Evolutionary conservation across 2,113 vertebrate genomes (phyloP), one percentile per base, ranked within the genome.

Genomic region (Tretioscincus oriximinensis): DNA sequence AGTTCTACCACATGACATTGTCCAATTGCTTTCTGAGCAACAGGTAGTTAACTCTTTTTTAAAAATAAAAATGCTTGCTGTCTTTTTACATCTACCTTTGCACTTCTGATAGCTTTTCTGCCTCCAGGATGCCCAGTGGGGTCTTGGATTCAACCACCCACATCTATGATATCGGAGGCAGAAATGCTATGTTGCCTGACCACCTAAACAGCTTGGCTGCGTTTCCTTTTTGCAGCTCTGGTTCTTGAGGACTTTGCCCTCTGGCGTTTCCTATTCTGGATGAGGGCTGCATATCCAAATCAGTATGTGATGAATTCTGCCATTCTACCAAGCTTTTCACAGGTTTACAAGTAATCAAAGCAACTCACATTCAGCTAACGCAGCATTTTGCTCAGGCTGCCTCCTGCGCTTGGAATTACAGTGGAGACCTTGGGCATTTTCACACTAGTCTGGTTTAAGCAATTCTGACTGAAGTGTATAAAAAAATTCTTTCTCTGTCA

Each of bases 51-150:
- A 67, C 12, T 41, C 22, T 26, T 65, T 35, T 2, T 58, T 45
- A 11, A 4, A 11, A 11, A 51, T 5, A 51, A 51, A 51, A 81
- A 68, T 7, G 64, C 72, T 67, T 68, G 64, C 51, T 69, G 64
- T 69, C 80, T 11, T 47, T 6, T 68, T 73, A 45, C 24, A 75
- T 81, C 72, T 28, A 6, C 31, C 51, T 45, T 68, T 67, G 11
- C 80, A 20, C 72, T 6, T 58, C 64, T 31, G 80, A 81, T 75
- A 51, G 49, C 49, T 81, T 58, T 29, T 28, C 24, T 75, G 72
- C 80, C 80, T 69, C 31, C 31, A 61, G 80, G 49, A 28, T 45
- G 80, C 80, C 80, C 47, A n/a, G 28, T 63, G 80, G 26, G n/a
- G 72, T 20, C 10, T 20, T 75, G 72, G 63, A 51, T 74, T n/a